A percentile compares a stretch with the other conserved stretches of the same genome.
Conservation (phyloP, 2,113 vertebrate genomes). For the Hemiprocne comata region DNA sequence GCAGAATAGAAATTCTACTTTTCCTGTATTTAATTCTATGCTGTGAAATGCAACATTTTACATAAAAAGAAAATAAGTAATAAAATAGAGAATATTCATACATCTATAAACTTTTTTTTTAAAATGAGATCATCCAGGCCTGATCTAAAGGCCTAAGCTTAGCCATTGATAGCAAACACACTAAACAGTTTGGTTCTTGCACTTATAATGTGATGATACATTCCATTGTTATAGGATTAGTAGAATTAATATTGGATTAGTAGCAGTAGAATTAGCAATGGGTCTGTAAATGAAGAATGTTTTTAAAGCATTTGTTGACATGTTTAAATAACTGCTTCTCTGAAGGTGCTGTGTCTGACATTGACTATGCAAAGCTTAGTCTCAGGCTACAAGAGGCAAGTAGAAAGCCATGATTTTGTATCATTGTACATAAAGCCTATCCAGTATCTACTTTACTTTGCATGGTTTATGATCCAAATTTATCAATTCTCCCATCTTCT, state of each 20-base stretch:
- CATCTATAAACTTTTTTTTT: background rate
- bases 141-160: background rate
- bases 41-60: background rate
- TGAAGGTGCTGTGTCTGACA: background rate
- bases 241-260: constrained; percentile 18
- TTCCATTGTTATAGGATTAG: background rate
- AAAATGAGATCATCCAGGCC: background rate
- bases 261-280: background rate
- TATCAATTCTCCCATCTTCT: background rate
- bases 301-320: background rate
- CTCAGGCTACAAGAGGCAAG: background rate
- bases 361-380: background rate
- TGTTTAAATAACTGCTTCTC: background rate
- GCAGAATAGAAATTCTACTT: background rate
- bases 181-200: background rate
- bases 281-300: background rate
- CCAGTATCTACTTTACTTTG: background rate
- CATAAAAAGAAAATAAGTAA: background rate
- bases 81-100: background rate
- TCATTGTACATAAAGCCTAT: background rate
- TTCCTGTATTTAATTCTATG: background rate
- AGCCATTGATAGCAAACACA: background rate
- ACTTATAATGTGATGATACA: background rate
- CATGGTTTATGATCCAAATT: background rate
- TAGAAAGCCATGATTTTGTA: background rate